Evolutionary conservation across 2,113 vertebrate genomes (phyloP).

Genomic region (Psettodes erumei): DNA sequence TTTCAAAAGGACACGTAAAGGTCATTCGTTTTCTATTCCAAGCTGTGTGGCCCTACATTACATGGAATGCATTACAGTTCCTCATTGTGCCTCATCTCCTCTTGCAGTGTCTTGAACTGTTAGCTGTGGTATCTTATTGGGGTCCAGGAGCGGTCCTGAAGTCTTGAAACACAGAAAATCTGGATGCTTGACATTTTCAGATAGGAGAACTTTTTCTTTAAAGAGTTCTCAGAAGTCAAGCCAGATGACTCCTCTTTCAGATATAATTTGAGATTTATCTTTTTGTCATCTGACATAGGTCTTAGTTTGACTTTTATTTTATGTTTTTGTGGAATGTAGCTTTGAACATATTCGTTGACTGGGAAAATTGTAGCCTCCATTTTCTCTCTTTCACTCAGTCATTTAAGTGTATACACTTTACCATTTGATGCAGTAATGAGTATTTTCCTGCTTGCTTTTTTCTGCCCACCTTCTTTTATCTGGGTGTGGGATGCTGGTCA

Average conservation of each 20-base stretch:
- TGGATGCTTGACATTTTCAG: slow-evolving; percentile 68
- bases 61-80: slow-evolving; percentile 31
- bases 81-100: slow-evolving; percentile 33
- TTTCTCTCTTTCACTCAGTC: background rate
- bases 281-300: background rate
- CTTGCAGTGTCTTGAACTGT: slow-evolving; percentile 48
- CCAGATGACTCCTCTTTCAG: slow-evolving; percentile 40
- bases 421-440: no score
- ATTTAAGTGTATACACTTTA: background rate
- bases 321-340: background rate
- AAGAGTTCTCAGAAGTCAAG: slow-evolving; percentile 37
- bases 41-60: slow-evolving; percentile 38
- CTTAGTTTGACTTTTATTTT: background rate
- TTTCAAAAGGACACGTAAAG: slow-evolving; percentile 76
- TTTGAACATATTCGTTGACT: background rate
- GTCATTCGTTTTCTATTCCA: slow-evolving; percentile 57
- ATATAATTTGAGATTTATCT: slow-evolving; percentile 26
- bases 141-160: slow-evolving; percentile 29
- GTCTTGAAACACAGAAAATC: slow-evolving; percentile 33
- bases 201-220: slow-evolving; percentile 51
- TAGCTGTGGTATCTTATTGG: slow-evolving; percentile 33
- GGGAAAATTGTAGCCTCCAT: background rate
- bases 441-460: background rate
- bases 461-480: background rate
- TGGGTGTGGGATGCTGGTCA: background rate